Evolutionary conservation across 2,888 invertebrate species (phyloP), one percentile per base, ranked within the genome.

Genomic region (Lucinisca nassula): DNA sequence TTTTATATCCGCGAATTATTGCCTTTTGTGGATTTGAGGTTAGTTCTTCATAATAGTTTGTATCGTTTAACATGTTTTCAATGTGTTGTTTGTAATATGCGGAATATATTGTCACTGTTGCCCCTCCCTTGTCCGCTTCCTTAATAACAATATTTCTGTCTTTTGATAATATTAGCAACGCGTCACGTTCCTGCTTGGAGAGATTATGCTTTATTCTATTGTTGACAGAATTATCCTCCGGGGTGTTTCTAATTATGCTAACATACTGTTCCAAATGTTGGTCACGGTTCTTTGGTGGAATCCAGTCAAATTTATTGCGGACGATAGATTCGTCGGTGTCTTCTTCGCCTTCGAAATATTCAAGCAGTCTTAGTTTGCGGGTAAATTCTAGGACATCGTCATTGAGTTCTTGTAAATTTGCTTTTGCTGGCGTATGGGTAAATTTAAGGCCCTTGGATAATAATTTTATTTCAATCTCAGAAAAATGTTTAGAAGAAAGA

Each of bases 81-180:
- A 21, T 27, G 21, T 17, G 35, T 58, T 24, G 27, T 73, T 79
- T 79, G 37, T 79, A 79, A 37, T 32, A 67, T 24, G 32, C 32
- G 12, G 72, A 35, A 24, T 79, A 72, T 35, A 73, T 73, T 35
- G 51, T 51, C 32, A 79, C 72, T 30, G 24, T 21, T 0, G 51
- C 40, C 10, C 79, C 72, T 10, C 79, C 55, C 21, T 79, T 79
- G 35, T 79, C 73, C 0, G 79, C 79, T 38, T 79, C 79, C 27
- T 79, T 79, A 12, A 79, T 79, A 32, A 61, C 67, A 17, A 67
- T 67, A 12, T 17, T n/a, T 35, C 35, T 67, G 67, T 67, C 67
- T 14, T 67, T 24, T 67, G 67, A 67, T 6, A 67, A 35, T 67
- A 17, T 21, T 67, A 35, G 32, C 8, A 67, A 35, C 6, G 67